Conservation (phyloP, 1,140 invertebrate species). For the Lucilia sericata region DNA sequence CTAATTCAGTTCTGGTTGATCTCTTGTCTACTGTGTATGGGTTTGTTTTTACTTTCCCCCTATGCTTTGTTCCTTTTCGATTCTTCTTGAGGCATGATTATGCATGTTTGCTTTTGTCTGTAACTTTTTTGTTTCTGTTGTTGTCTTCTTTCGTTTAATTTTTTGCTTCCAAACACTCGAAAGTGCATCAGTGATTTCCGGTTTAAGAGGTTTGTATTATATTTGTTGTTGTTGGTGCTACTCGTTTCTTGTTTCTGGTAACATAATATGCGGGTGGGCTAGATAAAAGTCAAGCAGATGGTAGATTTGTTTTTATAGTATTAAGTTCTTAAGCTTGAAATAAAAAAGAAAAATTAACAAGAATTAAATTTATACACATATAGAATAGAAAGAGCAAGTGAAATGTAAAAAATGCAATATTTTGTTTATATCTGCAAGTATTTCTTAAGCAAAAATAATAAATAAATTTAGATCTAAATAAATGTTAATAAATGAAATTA, state of each 20-base stretch:
- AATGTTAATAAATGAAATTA: no score
- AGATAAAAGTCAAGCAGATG: conserved; percentile 2
- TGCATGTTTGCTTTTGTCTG: not conserved
- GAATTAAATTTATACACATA: no score
- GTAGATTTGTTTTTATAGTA: not conserved
- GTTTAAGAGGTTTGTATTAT: not conserved
- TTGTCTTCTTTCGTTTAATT: not conserved
- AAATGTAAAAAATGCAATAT: no score
- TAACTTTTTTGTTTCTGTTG: not conserved
- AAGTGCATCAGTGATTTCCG: conserved; percentile 33
- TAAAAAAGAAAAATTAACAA: not conserved
- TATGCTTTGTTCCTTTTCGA: not conserved
- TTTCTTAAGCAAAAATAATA: no score
- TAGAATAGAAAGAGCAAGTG: no score
- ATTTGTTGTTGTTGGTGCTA: not conserved
- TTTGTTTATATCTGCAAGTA: no score
- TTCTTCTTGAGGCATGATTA: conserved; percentile 2
- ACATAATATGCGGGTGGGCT: not conserved
- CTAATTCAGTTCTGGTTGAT: no score
- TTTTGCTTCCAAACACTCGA: not conserved
- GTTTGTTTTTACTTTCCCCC: no score
- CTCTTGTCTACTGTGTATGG: no score
- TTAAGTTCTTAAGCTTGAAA: not conserved
- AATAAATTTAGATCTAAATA: no score
- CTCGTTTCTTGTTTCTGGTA: conserved; percentile 11